These are phyloP conservation scores for Hylomyscus alleni DNA, from an alignment of 2,797 vertebrate species.

Conservation along the genomic window DNA sequence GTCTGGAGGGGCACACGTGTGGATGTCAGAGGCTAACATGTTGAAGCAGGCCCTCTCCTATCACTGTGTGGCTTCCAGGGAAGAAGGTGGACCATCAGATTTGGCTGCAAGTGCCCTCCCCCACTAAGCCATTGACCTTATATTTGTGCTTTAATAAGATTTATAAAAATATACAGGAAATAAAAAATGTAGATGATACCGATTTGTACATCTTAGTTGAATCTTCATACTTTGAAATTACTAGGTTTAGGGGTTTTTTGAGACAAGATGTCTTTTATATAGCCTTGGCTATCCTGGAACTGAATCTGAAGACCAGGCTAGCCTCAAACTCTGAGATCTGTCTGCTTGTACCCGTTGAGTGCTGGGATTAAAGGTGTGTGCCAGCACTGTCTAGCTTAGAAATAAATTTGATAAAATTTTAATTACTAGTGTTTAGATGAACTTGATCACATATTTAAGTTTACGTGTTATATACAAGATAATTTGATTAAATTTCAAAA, in stretches of 20 bases:
- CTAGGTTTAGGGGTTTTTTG: background rate
- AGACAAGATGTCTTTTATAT: background rate
- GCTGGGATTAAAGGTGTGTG: background rate
- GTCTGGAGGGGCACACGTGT: background rate
- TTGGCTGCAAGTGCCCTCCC: background rate
- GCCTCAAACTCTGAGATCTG: background rate
- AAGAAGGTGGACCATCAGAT: no score
- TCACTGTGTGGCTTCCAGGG: background rate
- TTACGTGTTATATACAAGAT: background rate
- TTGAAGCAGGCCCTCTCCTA: background rate
- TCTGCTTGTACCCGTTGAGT: background rate
- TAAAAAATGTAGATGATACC: background rate
- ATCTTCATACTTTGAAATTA: conserved; percentile 17
- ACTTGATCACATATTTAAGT: background rate
- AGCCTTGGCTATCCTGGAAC: background rate
- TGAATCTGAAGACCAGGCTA: background rate
- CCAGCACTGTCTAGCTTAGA: background rate
- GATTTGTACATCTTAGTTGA: background rate
- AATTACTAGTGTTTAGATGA: conserved; percentile 9
- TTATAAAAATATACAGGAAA: conserved; percentile 23
- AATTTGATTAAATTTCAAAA: background rate
- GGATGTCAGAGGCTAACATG: background rate
- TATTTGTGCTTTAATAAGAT: background rate
- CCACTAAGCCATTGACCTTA: background rate
- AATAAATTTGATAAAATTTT: conserved; percentile 28